A percentile compares a stretch with the other conserved stretches of the same genome.
Evolutionary conservation across 2,888 invertebrate species (phyloP).

Genomic region (Chymomyza caudatula): DNA sequence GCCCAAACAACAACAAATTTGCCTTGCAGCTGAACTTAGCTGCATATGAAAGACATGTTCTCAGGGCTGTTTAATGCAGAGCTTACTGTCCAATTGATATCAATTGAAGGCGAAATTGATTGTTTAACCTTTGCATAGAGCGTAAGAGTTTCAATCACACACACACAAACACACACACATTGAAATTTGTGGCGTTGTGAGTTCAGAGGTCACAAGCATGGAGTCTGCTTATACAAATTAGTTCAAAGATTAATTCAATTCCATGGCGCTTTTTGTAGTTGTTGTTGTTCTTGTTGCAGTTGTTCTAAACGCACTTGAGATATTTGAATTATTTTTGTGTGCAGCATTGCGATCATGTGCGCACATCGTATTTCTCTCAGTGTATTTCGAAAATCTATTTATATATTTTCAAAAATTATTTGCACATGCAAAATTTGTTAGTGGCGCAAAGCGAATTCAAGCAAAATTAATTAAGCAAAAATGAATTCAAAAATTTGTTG

Average conservation of each 20-base stretch:
- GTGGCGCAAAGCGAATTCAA: slow-evolving; percentile 11
- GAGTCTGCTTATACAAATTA: slow-evolving; percentile 42
- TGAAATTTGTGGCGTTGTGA: neutral
- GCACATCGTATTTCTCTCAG: neutral
- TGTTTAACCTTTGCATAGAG: slow-evolving; percentile 56
- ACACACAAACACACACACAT: neutral
- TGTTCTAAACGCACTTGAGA: slow-evolving; percentile 26
- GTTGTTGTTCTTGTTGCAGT: neutral
- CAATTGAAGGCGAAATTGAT: slow-evolving; percentile 68
- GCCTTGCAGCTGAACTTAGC: slow-evolving; percentile 5
- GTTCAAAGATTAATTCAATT: slow-evolving; percentile 57
- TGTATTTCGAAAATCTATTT: slow-evolving; percentile 25
- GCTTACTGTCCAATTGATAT: slow-evolving; percentile 52
- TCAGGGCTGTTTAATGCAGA: neutral
- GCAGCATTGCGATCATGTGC: neutral
- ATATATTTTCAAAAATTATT: slow-evolving; percentile 20
- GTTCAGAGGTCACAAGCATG: neutral
- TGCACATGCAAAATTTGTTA: slow-evolving; percentile 14
- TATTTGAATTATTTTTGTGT: slow-evolving; percentile 26
- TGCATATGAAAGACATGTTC: slow-evolving; percentile 4
- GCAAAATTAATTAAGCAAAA: slow-evolving; percentile 41
- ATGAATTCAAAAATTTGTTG: slow-evolving; percentile 1
- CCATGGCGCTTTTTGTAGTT: slow-evolving; percentile 12
- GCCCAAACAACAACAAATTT: slow-evolving; percentile 25
- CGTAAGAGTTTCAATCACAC: neutral